Base-by-base conservation (phyloP, 2,888 invertebrate species). In the Chymomyza fuscimana region DNA sequence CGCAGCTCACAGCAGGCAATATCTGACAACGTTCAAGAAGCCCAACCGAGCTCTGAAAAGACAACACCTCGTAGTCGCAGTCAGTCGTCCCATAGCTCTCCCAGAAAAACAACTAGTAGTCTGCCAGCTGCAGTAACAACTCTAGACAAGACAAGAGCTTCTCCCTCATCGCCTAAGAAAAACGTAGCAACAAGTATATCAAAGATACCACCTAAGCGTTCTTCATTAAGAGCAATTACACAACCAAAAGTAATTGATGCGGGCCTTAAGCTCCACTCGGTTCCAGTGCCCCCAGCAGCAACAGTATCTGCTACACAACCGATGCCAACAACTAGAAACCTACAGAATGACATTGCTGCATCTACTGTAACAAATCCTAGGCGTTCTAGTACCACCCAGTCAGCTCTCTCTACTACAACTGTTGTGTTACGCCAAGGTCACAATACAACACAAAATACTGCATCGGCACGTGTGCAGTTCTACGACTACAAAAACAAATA, bases 401-500 rank as follows among this genome's bases (percentile, higher is more conserved):
- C 40, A 10, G 40, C 40, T 12, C 12, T 46, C 12, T 76, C 80
- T 32, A 65, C 74, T 0, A 70, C 70, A 15, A 77, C 75, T 4
- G 59, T 59, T 60, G 63, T 65, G 19, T 6, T 73, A 64, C 65
- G 72, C 2, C 73, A 66, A 5, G 72, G 46, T 3, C 65, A 63
- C 22, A 5, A 19, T 22, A 29, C 40, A 52, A 40, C 50, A 51
- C 10, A 50, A 40, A 59, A 22, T 1, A 72, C 52, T 29, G 65
- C 67, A 5, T n/a, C 69, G 0, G 76, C 62, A 0, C 76, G 76
- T 5, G 93, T 93, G 1, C 91, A 92, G 73, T 92, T 91, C 78
- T 93, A 92, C 74, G 93, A 93, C 82, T 92, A 93, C 74, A 89
- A 90, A 36, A 93, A 93, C 75, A 92, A 92, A 76, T 93, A 91